Base-by-base conservation (phyloP, 2,888 invertebrate species). In the Nasonovia ribisnigri region DNA sequence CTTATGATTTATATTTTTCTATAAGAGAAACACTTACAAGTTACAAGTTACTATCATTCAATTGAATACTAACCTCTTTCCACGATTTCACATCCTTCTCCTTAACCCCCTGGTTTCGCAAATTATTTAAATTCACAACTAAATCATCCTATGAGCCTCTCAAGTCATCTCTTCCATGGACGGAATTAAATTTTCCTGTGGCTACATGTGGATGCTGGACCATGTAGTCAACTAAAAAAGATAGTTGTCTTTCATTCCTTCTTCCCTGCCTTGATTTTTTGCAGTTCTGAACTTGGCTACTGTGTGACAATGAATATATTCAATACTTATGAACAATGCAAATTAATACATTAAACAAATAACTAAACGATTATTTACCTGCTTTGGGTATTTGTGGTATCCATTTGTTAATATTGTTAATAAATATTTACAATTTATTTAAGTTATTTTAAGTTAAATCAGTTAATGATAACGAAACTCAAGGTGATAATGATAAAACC, bases 21-120 rank as follows among this genome's bases (percentile, higher is more conserved):
- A 87, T 46, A 26, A 42, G 36, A 43, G 26, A 87, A 29, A 46
- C 13, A 0, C 29, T 43, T 87, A 43, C 26, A 29, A 86, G 26
- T 26, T 46, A 67, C n/a, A n/a, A n/a, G n/a, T n/a, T n/a, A n/a
- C n/a, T n/a, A 67, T 67, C 4, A 67, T 77, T 77, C 36, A 36
- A n/a, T 36, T 90, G 20, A 60, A 90, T 90, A 67, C 67, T 90
- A 67, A 88, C 67, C 90, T 90, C 67, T 90, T 90, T 90, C 60
- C 60, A 90, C n/a, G 90, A 43, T 67, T 90, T 90, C 5, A 67
- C 46, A 3, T 90, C 90, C 46, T 90, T 90, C 24, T 67, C 67
- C 29, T 90, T 90, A 20, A 90, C 46, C 8, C 90, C 46, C 46
- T 29, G 90, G n/a, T 90, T 90, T n/a, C 90, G 13, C n/a, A 88